phyloP scores from a whole-genome alignment of 2,888 invertebrate genomes.

The Bedellia somnulentella region DNA sequence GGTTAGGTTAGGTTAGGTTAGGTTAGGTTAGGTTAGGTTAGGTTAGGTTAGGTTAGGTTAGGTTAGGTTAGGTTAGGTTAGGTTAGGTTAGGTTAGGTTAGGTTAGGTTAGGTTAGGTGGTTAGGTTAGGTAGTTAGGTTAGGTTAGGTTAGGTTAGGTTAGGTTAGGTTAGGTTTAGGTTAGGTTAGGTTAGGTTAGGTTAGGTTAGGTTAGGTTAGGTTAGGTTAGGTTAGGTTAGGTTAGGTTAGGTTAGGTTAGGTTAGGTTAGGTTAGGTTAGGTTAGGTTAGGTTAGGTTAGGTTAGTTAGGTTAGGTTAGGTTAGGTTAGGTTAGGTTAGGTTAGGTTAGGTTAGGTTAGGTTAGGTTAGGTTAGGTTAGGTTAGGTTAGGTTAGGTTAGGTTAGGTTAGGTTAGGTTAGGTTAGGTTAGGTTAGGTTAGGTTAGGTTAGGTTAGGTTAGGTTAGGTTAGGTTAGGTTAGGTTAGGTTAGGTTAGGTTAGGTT shows the following conservation, averaged over 20 bases:
- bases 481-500: constrained; percentile 7
- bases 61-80: constrained; percentile 6
- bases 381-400: constrained; percentile 7
- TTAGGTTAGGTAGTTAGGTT: constrained; percentile 3
- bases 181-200: constrained; percentile 7
- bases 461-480: constrained; percentile 8
- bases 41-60: constrained; percentile 7
- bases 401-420: constrained; percentile 7
- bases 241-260: constrained; percentile 7
- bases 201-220: constrained; percentile 13
- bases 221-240: constrained; percentile 9
- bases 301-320: constrained; percentile 7
- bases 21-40: constrained; percentile 6
- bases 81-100: constrained; percentile 5
- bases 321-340: constrained; percentile 8
- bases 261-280: constrained; percentile 7
- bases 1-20: constrained; percentile 6
- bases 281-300: constrained; percentile 8
- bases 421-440: constrained; percentile 8
- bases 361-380: constrained; percentile 8
- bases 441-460: constrained; percentile 8
- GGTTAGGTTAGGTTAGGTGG: constrained; percentile 2
- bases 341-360: constrained; percentile 8
- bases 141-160: constrained; percentile 5
- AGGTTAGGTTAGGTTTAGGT: constrained; percentile 7